Evolutionary conservation across 2,113 vertebrate genomes (phyloP), one percentile per base, ranked within the genome.

Genomic region (Cinclus cinclus): DNA sequence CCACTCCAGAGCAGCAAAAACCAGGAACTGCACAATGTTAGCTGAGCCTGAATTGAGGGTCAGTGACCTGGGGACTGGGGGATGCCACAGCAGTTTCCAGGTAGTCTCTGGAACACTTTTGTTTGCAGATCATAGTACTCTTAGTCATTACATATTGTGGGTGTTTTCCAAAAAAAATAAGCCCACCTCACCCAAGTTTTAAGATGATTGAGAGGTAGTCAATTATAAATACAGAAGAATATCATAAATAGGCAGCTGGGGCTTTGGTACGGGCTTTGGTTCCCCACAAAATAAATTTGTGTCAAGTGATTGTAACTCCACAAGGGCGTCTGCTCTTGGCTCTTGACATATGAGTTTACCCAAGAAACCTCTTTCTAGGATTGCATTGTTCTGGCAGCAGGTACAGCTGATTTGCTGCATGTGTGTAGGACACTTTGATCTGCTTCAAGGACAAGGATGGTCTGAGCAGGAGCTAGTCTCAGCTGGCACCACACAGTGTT

Each of bases 111-210:
- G 60, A 35, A 68, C 87, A 75, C 6, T 0, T 2, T 0, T 79
- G 59, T 92, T 92, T 91, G 84, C 92, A 83, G 95, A 21, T 73
- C 81, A 81, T 31, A 91, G 82, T 79, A 46, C 92, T 81, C 46
- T 10, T 13, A 60, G 73, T 15, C 41, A 21, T 81, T 86, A 76
- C 4, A 17, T 50, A 47, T 52, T 9, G 4, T 33, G 47, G 11
- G 28, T 67, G 15, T 75, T 70, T 84, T 44, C 7, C 3, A 6
- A 18, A 35, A 35, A 69, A 13, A 20, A 78, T 82, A 89, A 79
- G 78, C 55, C 52, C 47, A 62, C 15, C 28, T 73, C 31, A 15
- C 8, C 47, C 12, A 35, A 33, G 22, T 33, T 55, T 83, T 46
- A 58, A 82, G 46, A 14, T 33, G 13, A 47, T 55, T 35, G 13